Conservation (phyloP, 2,797 vertebrate species). For the Cottoperca gobio region DNA sequence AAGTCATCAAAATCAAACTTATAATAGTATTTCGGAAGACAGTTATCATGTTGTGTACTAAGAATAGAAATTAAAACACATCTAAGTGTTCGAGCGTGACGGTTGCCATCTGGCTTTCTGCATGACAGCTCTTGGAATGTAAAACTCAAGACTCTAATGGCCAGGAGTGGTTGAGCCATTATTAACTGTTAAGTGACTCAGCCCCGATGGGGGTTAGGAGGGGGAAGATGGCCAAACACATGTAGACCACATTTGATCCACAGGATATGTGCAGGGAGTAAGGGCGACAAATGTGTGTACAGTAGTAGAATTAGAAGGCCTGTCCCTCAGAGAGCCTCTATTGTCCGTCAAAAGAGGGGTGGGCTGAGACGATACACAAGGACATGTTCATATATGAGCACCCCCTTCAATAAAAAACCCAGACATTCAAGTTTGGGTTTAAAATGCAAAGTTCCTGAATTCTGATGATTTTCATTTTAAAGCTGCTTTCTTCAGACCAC, state of each 20-base stretch:
- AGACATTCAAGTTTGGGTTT: neutral
- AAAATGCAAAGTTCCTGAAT: neutral
- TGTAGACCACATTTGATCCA: slow-evolving; percentile 52
- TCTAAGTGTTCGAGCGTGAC: slow-evolving; percentile 22
- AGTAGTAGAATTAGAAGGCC: neutral
- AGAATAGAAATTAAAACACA: neutral
- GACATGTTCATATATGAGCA: slow-evolving; percentile 4
- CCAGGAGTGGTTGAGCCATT: slow-evolving; percentile 24
- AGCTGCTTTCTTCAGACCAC: too few species aligned
- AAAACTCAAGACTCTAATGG: slow-evolving; percentile 19
- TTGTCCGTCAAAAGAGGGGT: slow-evolving; percentile 2
- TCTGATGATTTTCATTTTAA: too few species aligned
- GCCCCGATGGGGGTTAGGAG: slow-evolving; percentile 9
- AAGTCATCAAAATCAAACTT: neutral
- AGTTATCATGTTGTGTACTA: neutral
- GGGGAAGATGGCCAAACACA: slow-evolving; percentile 46
- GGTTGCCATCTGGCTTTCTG: slow-evolving; percentile 43
- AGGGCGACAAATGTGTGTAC: neutral
- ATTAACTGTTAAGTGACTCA: slow-evolving; percentile 61
- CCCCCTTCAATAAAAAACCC: neutral
- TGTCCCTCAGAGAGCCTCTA: slow-evolving; percentile 25
- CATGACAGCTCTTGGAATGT: slow-evolving; percentile 10
- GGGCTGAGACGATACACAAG: neutral
- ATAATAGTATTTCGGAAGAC: neutral
- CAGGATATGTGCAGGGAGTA: neutral